These are phyloP conservation scores for Callosobruchus maculatus DNA, from an alignment of 2,888 invertebrate genomes.

Conservation along the genomic window DNA sequence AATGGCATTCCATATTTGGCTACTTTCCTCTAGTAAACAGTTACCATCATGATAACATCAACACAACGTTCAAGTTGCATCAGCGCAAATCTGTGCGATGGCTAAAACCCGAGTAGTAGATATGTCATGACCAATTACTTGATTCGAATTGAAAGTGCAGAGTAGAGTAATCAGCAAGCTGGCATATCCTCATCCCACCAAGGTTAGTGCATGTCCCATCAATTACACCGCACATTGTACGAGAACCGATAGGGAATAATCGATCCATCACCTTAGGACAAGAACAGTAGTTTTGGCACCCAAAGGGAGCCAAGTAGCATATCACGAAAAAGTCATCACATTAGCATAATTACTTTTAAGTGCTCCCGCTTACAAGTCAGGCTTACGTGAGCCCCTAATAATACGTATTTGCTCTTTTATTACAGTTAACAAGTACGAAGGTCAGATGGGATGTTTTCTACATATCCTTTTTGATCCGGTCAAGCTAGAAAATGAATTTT, in stretches of 20 bases:
- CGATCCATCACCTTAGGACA: not conserved
- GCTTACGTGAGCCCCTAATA: not conserved
- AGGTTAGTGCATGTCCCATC: not conserved
- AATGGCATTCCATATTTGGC: too few relatives aligned
- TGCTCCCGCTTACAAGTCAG: not conserved
- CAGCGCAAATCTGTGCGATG: too few relatives aligned
- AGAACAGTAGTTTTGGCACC: not conserved
- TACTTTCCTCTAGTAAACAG: too few relatives aligned
- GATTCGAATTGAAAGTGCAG: not conserved
- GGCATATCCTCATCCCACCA: not conserved
- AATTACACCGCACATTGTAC: not conserved
- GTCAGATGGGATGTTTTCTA: not conserved
- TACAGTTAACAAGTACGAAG: slow-evolving; percentile 3
- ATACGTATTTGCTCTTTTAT: slow-evolving; percentile 2
- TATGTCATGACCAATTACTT: not conserved
- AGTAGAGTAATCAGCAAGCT: not conserved
- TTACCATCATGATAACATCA: too few relatives aligned
- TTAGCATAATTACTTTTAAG: slow-evolving; percentile 10
- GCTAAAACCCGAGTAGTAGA: not conserved
- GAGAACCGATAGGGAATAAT: not conserved
- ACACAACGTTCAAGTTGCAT: too few relatives aligned
- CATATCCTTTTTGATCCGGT: not conserved
- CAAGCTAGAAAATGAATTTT: too few relatives aligned
- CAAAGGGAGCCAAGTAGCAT: slow-evolving; percentile 2
- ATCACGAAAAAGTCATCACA: slow-evolving; percentile 8